These are phyloP conservation scores for Philereme vetulata DNA, from an alignment of 2,888 invertebrate species.

Conservation along the genomic window DNA sequence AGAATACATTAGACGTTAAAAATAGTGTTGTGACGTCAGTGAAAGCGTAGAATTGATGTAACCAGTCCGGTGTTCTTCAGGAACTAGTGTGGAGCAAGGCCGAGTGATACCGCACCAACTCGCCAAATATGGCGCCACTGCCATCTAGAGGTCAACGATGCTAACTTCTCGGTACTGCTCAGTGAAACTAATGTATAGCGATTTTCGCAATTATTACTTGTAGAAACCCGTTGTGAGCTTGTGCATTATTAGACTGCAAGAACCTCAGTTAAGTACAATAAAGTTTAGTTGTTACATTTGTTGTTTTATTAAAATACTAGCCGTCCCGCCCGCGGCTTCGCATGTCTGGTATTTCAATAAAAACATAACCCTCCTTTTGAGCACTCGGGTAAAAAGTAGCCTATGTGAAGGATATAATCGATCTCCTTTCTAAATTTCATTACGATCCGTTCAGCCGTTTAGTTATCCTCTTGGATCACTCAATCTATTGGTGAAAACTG, in stretches of 20 bases:
- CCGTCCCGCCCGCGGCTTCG: too few relatives aligned
- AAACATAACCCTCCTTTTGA: too few relatives aligned
- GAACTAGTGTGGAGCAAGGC: not conserved
- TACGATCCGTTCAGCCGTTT: too few relatives aligned
- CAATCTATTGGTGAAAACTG: too few relatives aligned
- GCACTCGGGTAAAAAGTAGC: too few relatives aligned
- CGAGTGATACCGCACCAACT: not conserved
- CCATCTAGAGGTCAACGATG: not conserved
- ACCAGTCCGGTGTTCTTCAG: not conserved
- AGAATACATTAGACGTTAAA: not conserved
- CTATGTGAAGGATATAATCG: too few relatives aligned
- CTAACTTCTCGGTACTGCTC: not conserved
- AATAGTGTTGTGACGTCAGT: not conserved
- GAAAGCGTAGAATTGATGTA: not conserved
- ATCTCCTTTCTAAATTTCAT: too few relatives aligned
- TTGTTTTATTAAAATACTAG: not conserved
- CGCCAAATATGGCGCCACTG: not conserved
- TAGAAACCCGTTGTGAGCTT: slow-evolving; percentile 10
- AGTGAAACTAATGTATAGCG: not conserved
- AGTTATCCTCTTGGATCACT: too few relatives aligned
- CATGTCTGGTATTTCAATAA: too few relatives aligned
- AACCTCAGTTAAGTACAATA: slow-evolving; percentile 10
- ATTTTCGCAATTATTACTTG: slow-evolving; percentile 10
- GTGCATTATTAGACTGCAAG: not conserved
- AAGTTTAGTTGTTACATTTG: slow-evolving; percentile 10